Evolutionary conservation across 2,888 invertebrate genomes (phyloP).

Genomic region (Chironomus tentans): DNA sequence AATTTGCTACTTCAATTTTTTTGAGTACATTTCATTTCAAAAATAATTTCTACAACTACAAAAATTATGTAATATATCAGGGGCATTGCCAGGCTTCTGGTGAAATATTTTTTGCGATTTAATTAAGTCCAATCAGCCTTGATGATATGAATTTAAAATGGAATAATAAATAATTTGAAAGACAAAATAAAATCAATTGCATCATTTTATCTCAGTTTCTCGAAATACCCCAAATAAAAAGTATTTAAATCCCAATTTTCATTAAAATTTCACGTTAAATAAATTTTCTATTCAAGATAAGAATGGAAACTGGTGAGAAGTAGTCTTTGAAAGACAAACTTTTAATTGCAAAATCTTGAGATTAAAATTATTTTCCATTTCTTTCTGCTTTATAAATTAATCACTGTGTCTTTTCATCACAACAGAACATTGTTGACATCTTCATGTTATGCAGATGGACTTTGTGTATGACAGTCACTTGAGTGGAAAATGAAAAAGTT

Average conservation of each 20-base stretch:
- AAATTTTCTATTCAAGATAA: background rate
- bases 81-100: no score
- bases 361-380: slow-evolving; percentile 1
- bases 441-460: slow-evolving; percentile 2
- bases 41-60: no score
- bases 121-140: no score
- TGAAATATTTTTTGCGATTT: no score
- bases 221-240: background rate
- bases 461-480: background rate
- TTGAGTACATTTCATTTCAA: no score
- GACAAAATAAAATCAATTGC: no score
- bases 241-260: background rate
- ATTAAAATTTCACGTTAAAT: background rate
- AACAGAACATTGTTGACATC: background rate
- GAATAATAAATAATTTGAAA: no score
- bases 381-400: slow-evolving; percentile 4
- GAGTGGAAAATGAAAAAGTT: background rate
- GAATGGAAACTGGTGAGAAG: background rate
- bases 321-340: slow-evolving; percentile 12
- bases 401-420: background rate
- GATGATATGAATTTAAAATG: no score
- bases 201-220: no score
- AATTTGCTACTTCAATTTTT: no score
- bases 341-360: slow-evolving; percentile 18
- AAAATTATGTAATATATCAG: no score